Conservation (phyloP, 2,888 invertebrate species). For the Crioceris asparagi region DNA sequence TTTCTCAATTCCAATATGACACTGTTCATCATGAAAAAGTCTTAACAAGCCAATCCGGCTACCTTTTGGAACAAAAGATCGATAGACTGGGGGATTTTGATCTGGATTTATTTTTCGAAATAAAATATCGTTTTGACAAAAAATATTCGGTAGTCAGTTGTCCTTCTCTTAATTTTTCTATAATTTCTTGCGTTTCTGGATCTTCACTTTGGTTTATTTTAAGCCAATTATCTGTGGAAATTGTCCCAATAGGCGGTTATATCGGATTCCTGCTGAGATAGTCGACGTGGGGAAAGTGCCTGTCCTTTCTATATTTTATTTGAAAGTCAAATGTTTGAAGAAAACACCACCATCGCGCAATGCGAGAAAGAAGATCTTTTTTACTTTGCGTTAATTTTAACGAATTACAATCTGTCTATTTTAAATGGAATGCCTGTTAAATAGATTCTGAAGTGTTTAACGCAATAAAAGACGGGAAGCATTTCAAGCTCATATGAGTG, state of each 20-base stretch:
- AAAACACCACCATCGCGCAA: no score
- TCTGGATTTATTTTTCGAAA: conserved; percentile 10
- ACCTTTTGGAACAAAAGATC: conserved; percentile 13
- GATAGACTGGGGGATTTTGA: conserved; percentile 8
- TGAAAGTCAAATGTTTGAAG: no score
- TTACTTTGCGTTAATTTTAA: no score
- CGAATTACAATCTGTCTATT: no score
- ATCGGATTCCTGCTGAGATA: no score
- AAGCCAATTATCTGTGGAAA: conserved; percentile 12
- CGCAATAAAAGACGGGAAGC: no score
- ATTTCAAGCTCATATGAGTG: background rate
- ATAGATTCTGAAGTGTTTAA: no score
- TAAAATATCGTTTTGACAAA: conserved; percentile 10
- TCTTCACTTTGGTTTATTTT: conserved; percentile 7
- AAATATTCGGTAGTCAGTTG: conserved; percentile 7
- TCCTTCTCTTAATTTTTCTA: conserved; percentile 7
- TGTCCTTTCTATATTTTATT: no score
- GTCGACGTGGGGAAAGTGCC: no score
- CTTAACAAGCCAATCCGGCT: conserved; percentile 13
- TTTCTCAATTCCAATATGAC: conserved; percentile 12
- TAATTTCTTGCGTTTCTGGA: conserved; percentile 8
- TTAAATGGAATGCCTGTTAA: no score
- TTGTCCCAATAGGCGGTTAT: no score
- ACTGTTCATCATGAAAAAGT: conserved; percentile 14
- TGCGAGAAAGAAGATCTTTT: no score